Conservation (phyloP, 2,888 invertebrate genomes). For the Limenitis camilla region DNA sequence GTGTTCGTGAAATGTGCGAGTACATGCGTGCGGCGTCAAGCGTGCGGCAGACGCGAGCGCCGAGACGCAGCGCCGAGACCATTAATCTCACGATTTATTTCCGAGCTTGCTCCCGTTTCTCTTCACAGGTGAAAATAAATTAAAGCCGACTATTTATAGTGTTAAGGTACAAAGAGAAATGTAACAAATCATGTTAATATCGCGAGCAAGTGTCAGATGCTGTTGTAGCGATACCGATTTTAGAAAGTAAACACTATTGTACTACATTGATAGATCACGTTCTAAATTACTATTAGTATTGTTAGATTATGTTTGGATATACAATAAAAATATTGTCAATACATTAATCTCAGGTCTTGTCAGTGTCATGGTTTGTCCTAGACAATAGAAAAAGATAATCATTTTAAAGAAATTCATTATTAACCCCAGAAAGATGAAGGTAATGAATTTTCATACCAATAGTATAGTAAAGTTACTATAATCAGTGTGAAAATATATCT, state of each 20-base stretch:
- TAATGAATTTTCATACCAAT: not conserved
- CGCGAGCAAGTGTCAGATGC: conserved; percentile 33
- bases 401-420: no score
- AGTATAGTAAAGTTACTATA: conserved; percentile 5
- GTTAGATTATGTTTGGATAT: conserved; percentile 9
- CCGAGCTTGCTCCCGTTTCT: conserved; percentile 51
- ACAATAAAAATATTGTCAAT: no score
- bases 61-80: conserved; percentile 33
- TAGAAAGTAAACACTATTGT: conserved; percentile 33
- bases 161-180: conserved; percentile 47
- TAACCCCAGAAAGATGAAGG: no score
- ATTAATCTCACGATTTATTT: conserved; percentile 59
- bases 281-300: conserved; percentile 25
- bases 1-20: conserved; percentile 7
- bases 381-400: no score
- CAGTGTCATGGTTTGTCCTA: no score
- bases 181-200: conserved; percentile 42
- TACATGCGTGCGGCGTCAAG: conserved; percentile 14
- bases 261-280: conserved; percentile 24
- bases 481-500: not conserved
- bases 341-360: not conserved
- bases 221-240: conserved; percentile 27
- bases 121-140: conserved; percentile 50
- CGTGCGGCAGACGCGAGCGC: no score
- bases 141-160: conserved; percentile 46